Percentiles rank a stretch among this genome's conserved stretches.
Conservation (phyloP, 2,113 vertebrate species). For the Rissa tridactyla region DNA sequence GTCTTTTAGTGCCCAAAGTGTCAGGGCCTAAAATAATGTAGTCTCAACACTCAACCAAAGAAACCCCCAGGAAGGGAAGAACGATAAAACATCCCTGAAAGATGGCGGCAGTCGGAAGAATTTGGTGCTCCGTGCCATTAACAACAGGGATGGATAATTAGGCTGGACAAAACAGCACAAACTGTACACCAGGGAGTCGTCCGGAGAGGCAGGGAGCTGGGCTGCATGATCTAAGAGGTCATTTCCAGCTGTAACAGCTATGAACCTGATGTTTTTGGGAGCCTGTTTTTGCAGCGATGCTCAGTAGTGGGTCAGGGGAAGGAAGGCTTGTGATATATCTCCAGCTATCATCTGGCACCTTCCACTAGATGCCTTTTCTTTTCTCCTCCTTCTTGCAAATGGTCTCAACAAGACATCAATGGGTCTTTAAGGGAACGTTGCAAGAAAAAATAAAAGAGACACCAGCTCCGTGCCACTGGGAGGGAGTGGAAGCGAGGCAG, state of each 20-base stretch:
- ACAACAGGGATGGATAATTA: slow-evolving; percentile 22
- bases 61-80: not conserved
- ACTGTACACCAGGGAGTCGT: slow-evolving; percentile 4
- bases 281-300: not conserved
- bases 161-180: slow-evolving; percentile 16
- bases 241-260: not conserved
- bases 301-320: not conserved
- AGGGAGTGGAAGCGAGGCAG: slow-evolving; percentile 33
- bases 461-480: not conserved
- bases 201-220: not conserved
- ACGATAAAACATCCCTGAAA: not conserved
- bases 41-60: not conserved
- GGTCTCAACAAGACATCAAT: not conserved
- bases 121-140: slow-evolving; percentile 27
- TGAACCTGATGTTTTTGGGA: not conserved
- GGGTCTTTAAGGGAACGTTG: slow-evolving; percentile 8
- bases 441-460: slow-evolving; percentile 1
- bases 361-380: not conserved
- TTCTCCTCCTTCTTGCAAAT: not conserved
- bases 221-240: slow-evolving; percentile 13
- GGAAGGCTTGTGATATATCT: not conserved
- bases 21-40: not conserved
- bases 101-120: not conserved
- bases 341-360: not conserved
- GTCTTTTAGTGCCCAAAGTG: not conserved